Conservation (phyloP, 2,113 vertebrate species). For the Pygoscelis adeliae region DNA sequence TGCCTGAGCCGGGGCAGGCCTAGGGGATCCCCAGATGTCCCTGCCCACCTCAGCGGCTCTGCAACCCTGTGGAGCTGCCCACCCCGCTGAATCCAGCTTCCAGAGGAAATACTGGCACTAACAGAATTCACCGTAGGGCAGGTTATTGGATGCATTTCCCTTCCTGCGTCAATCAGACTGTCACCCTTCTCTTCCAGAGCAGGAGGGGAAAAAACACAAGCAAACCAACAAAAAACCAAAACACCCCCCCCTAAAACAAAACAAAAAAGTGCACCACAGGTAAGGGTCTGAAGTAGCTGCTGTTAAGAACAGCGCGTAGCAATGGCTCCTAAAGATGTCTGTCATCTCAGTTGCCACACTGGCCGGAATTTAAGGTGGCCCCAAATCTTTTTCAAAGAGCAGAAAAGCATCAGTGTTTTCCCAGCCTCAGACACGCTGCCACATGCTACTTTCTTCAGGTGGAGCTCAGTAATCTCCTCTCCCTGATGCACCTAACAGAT, state of each 20-base stretch:
- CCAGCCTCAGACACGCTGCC: not conserved
- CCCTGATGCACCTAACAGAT: not conserved
- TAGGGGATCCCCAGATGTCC: rapidly evolving
- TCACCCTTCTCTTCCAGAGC: not conserved
- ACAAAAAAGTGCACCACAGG: not conserved
- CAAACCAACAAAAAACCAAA: no score
- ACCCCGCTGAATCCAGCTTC: not conserved
- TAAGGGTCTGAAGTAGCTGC: not conserved
- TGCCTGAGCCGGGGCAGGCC: not conserved
- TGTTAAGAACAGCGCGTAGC: not conserved
- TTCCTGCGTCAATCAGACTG: not conserved
- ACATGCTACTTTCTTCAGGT: not conserved
- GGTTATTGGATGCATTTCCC: rapidly evolving
- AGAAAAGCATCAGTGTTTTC: not conserved
- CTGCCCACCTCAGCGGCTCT: not conserved
- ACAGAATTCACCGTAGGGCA: not conserved
- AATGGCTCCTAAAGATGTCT: not conserved
- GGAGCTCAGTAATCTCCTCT: not conserved
- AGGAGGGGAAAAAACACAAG: no score
- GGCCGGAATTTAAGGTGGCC: not conserved
- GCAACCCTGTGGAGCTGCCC: not conserved
- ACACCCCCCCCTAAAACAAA: no score
- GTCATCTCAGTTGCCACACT: not conserved
- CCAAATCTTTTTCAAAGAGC: not conserved
- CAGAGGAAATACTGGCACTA: not conserved